Base-by-base conservation (phyloP, 2,888 invertebrate genomes). In the Conus canariensis region DNA sequence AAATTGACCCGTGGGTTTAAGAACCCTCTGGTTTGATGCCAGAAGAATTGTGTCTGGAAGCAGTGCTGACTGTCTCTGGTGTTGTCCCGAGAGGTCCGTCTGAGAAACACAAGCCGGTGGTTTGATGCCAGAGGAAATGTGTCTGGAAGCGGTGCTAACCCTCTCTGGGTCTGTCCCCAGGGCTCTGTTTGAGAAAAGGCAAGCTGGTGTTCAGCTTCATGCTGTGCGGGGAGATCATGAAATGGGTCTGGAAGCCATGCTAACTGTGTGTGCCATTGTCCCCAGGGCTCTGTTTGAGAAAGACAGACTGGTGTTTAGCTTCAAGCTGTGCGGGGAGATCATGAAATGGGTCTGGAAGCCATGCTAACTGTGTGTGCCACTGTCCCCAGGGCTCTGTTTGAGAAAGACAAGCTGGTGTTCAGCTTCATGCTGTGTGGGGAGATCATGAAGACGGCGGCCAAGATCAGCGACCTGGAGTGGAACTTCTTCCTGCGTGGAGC, bases 291-390 rank as follows among this genome's bases (percentile, higher is more conserved):
- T 85, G 77, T 96, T 96, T 94, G 96, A 96, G 93, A 96, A 96
- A 92, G 96, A 96, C 93, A 96, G 96, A 92, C 93, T 96, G 6
- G 95, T 96, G 9, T 96, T 96, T 94, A 96, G 96, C 70, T 96
- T 99, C 95, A 97, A 98, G 96, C 96, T 98, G 22, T 98, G 98
- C 94, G 97, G 97, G 96, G 98, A 98, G 6, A 97, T 99, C 92
- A 97, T 97, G 95, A 97, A 97, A 88, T 97, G 96, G 93, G 96
- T 64, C 12, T 64, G 64, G 16, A 14, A 64, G 64, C 16, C 12
- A 7, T 64, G 64, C 1, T 64, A 16, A 64, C 64, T 14, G 7
- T 64, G 64, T 14, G 16, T 64, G 64, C 10, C 64, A 7, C 6
- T 64, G 10, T 16, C 64, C 60, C n/a, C 74, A 95, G 96, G 91